phyloP scores from a whole-genome alignment of 37 sponge, comb jelly and placozoan genomes.

The Diacarnus erythraeanus region DNA sequence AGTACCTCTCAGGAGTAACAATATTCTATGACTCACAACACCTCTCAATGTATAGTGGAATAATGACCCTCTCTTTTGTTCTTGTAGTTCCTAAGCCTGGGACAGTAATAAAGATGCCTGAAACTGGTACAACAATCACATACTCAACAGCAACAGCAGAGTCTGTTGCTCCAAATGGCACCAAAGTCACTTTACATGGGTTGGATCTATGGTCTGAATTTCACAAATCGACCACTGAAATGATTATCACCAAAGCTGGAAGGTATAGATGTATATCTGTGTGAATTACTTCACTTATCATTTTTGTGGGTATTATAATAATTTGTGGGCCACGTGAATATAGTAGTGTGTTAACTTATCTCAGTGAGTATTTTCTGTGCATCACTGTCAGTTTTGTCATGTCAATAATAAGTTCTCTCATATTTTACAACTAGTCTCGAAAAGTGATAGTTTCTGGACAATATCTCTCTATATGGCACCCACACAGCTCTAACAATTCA shows the following conservation, averaged over 20 bases:
- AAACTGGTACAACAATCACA: constrained; percentile 35
- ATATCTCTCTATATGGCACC: no score
- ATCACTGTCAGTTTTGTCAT: no score
- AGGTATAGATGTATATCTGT: constrained; percentile 44
- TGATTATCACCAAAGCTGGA: constrained; percentile 99
- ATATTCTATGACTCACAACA: no score
- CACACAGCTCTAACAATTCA: no score
- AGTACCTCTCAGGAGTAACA: no score
- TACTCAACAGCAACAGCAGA: constrained; percentile 55
- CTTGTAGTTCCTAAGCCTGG: constrained; percentile 12
- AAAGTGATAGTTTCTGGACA: no score
- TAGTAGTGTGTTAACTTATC: background rate
- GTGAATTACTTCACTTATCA: background rate
- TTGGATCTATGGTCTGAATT: constrained; percentile 91
- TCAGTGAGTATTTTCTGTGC: no score
- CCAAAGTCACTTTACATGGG: constrained; percentile 78
- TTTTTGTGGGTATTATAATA: background rate
- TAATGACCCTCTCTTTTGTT: no score
- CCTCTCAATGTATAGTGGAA: no score
- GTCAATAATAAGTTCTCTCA: no score
- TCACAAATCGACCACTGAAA: constrained; percentile 88
- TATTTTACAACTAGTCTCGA: no score
- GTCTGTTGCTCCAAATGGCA: constrained; percentile 60
- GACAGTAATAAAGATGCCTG: constrained; percentile 1
- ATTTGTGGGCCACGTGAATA: background rate